Evolutionary conservation across 2,113 vertebrate genomes (phyloP).

Genomic region (Lamprologus speciosus): DNA sequence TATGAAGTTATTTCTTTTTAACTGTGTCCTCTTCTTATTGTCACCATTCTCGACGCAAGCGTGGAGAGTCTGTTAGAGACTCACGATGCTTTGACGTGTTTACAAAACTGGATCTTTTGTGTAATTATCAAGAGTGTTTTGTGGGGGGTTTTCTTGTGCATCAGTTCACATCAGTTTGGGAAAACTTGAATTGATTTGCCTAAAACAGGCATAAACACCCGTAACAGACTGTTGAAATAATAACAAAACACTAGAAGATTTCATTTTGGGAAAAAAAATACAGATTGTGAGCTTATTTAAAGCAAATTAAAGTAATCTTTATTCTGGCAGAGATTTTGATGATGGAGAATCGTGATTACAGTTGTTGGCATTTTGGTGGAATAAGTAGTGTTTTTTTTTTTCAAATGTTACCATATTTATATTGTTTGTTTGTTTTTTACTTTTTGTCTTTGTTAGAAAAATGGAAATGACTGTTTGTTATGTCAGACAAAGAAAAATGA

Average conservation of each 20-base stretch:
- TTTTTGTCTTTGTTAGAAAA: neutral
- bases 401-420: neutral
- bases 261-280: neutral
- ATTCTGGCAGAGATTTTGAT: neutral
- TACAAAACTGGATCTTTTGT: neutral
- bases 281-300: neutral
- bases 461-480: neutral
- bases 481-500: neutral
- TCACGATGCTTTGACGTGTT: neutral
- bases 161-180: neutral
- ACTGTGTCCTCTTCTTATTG: neutral
- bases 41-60: neutral
- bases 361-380: neutral
- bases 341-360: neutral
- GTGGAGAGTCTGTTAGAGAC: neutral
- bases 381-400: neutral
- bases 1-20: neutral
- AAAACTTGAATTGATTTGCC: neutral
- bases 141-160: neutral
- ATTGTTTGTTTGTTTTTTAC: rapidly evolving
- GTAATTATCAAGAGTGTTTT: neutral
- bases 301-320: neutral
- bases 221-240: neutral
- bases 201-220: neutral
- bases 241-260: neutral